Evolutionary conservation across 2,797 vertebrate species (phyloP).

Genomic region (Phataginus tetradactyla): DNA sequence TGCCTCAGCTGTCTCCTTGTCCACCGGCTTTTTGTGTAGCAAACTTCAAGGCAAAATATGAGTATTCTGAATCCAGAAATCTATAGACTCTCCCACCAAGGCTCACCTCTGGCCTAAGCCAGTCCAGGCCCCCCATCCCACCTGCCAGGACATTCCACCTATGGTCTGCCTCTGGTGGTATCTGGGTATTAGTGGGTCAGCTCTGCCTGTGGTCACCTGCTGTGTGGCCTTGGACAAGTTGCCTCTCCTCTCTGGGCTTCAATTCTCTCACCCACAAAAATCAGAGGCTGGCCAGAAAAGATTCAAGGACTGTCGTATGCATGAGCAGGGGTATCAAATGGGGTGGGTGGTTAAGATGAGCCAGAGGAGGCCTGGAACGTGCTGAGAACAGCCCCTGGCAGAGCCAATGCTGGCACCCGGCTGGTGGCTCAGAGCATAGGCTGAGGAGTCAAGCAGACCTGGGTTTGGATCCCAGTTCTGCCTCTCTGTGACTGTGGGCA

Average conservation of each 20-base stretch:
- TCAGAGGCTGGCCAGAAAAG: background rate
- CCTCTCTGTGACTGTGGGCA: conserved; percentile 42
- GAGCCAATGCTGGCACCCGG: background rate
- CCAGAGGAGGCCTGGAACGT: background rate
- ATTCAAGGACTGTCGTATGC: background rate
- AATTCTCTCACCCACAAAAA: background rate
- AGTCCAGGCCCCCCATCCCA: background rate
- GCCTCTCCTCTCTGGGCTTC: conserved; percentile 12
- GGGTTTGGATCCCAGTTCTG: background rate
- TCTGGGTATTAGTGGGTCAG: background rate
- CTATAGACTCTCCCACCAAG: background rate
- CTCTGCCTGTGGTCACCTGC: background rate
- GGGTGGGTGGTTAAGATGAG: background rate
- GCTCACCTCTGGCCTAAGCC: background rate
- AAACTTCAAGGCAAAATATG: conserved; percentile 9
- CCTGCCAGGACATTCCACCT: background rate
- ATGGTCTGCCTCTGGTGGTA: background rate
- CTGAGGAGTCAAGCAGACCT: background rate
- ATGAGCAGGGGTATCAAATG: background rate
- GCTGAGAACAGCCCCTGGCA: background rate
- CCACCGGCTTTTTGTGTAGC: background rate
- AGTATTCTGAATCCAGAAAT: background rate
- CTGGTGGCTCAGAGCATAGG: background rate
- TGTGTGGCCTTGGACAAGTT: background rate
- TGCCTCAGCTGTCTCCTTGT: background rate